Conservation (phyloP, 2,888 invertebrate genomes). For the Eumacrocentrus americanus region DNA sequence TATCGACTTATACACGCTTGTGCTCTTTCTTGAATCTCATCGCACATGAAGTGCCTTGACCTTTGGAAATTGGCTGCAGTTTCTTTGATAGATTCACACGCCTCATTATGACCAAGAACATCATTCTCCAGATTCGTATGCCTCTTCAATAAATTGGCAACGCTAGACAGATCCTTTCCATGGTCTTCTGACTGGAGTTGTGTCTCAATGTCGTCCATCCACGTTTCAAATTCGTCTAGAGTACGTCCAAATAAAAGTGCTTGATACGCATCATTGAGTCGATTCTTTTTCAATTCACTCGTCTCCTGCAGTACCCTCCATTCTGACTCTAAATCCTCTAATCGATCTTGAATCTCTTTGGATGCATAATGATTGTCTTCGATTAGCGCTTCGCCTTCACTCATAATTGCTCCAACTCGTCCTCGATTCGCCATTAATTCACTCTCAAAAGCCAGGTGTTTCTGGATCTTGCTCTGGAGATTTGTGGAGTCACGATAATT, state of each 20-base stretch:
- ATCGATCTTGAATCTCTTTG: constrained; percentile 80
- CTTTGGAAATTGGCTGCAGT: constrained; percentile 80
- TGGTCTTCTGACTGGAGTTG: constrained; percentile 78
- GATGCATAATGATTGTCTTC: constrained; percentile 87
- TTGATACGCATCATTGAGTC: constrained; percentile 89
- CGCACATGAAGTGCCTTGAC: constrained; percentile 86
- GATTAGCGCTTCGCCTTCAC: constrained; percentile 69
- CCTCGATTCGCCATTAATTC: constrained; percentile 90
- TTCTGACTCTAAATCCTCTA: constrained; percentile 83
- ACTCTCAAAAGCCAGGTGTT: constrained; percentile 94
- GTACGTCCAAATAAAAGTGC: constrained; percentile 86
- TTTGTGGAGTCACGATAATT: constrained; percentile 95
- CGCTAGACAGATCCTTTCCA: constrained; percentile 88
- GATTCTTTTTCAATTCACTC: constrained; percentile 81
- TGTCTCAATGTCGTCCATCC: constrained; percentile 89
- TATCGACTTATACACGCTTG: constrained; percentile 74
- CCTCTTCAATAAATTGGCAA: constrained; percentile 80
- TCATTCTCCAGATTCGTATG: constrained; percentile 86
- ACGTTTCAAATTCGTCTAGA: constrained; percentile 89
- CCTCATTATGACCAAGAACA: constrained; percentile 81
- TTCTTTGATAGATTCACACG: constrained; percentile 79
- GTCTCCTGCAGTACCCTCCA: constrained; percentile 87
- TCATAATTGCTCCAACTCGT: constrained; percentile 81
- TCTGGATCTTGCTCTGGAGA: constrained; percentile 94
- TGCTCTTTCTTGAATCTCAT: constrained; percentile 81